These are phyloP conservation scores for Seriola aureovittata DNA, from an alignment of 2,113 vertebrate species.

Conservation along the genomic window DNA sequence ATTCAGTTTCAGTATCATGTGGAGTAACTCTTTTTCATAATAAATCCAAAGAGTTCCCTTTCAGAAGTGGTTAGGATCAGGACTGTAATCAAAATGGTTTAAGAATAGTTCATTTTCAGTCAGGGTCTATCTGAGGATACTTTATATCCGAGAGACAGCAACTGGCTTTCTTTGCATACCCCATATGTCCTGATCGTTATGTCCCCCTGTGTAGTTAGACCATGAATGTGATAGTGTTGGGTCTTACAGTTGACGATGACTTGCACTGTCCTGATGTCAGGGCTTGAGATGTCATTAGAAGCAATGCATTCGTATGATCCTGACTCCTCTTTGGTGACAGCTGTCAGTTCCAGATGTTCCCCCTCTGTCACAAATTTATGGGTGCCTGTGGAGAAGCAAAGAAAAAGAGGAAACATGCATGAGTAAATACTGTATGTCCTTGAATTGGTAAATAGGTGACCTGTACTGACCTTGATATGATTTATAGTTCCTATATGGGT, in stretches of 20 bases:
- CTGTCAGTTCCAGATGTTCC: slow-evolving; percentile 93
- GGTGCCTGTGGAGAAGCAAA: slow-evolving; percentile 79
- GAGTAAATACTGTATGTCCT: neutral
- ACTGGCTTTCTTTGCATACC: neutral
- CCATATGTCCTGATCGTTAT: neutral
- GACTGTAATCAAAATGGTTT: neutral
- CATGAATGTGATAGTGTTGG: neutral
- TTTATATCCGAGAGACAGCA: neutral
- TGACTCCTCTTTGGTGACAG: slow-evolving; percentile 94
- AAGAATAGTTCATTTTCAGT: neutral
- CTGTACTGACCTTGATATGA: slow-evolving; percentile 3
- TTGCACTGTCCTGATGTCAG: slow-evolving; percentile 91
- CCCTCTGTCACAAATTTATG: slow-evolving; percentile 92
- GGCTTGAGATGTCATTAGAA: slow-evolving; percentile 91
- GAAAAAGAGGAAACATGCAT: slow-evolving; percentile 9
- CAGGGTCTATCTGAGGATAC: neutral
- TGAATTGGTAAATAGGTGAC: neutral
- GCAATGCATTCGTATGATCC: slow-evolving; percentile 97
- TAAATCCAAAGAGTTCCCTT: neutral
- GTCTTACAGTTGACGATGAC: slow-evolving; percentile 97
- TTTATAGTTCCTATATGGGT: neutral
- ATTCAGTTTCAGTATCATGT: neutral
- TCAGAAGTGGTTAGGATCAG: neutral
- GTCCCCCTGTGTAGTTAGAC: neutral
- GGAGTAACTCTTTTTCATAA: neutral